These are phyloP conservation scores for Pimpla rufipes DNA, from an alignment of 2,888 invertebrate species.

Conservation along the genomic window DNA sequence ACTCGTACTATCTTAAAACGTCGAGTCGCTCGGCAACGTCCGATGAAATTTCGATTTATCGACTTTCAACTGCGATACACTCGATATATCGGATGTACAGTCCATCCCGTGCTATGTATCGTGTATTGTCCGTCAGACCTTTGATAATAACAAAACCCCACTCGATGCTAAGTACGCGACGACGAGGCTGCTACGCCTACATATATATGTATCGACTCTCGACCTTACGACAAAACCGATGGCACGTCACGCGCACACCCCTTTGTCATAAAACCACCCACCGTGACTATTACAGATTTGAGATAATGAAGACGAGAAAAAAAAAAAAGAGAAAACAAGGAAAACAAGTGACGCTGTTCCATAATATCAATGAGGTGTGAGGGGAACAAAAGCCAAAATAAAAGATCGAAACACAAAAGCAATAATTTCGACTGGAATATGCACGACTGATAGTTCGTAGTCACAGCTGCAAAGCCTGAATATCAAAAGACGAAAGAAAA, in stretches of 20 bases:
- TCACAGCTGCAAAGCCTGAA: conserved; percentile 61
- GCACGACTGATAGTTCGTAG: conserved; percentile 75
- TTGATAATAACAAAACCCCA: conserved; percentile 36
- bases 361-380: conserved; percentile 41
- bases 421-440: conserved; percentile 73
- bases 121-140: conserved; percentile 27
- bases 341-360: conserved; percentile 29
- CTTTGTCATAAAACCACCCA: conserved; percentile 14
- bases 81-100: conserved; percentile 6
- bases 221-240: conserved; percentile 31
- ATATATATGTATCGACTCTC: conserved; percentile 11
- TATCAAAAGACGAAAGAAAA: conserved; percentile 60
- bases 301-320: conserved; percentile 16
- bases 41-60: conserved; percentile 31
- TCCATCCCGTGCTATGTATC: conserved; percentile 9
- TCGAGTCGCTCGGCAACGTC: neutral
- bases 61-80: conserved; percentile 21
- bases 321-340: conserved; percentile 20
- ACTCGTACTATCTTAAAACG: too few relatives aligned
- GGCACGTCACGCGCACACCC: conserved; percentile 41
- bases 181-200: conserved; percentile 18
- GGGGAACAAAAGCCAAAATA: conserved; percentile 37
- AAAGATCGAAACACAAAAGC: conserved; percentile 66
- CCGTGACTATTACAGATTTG: conserved; percentile 13
- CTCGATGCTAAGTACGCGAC: conserved; percentile 38